Conservation (phyloP, 2,113 vertebrate species). For the Chiloscyllium plagiosum region DNA sequence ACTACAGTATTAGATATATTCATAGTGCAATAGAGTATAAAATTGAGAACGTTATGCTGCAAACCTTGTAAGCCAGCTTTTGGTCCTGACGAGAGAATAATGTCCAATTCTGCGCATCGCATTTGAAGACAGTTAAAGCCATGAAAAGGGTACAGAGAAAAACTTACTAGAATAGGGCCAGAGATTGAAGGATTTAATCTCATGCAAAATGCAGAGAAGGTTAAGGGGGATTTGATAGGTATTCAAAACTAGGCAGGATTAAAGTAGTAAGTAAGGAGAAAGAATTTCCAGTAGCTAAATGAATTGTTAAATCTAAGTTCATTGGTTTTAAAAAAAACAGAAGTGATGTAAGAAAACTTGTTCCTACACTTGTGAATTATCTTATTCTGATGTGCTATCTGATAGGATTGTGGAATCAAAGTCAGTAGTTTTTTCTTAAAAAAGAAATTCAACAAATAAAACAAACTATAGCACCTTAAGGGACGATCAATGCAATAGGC, state of each 20-base stretch:
- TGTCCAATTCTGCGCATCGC: not conserved
- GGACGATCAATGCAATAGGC: not conserved
- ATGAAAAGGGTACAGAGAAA: not conserved
- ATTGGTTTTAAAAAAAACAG: too few species aligned
- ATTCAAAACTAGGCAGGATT: too few species aligned
- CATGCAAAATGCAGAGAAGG: not conserved
- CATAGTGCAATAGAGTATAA: not conserved
- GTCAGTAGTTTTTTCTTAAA: too few species aligned
- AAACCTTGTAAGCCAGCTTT: not conserved
- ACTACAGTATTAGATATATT: not conserved
- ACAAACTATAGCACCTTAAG: too few species aligned
- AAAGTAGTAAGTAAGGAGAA: too few species aligned
- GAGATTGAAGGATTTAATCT: not conserved
- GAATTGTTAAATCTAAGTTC: too few species aligned
- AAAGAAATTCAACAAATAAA: not conserved
- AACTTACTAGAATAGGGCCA: not conserved
- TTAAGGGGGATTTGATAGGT: too few species aligned
- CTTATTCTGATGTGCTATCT: too few species aligned
- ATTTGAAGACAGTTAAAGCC: not conserved
- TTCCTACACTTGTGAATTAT: too few species aligned
- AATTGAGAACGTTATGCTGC: not conserved
- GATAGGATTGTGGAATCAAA: too few species aligned
- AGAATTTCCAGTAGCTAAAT: too few species aligned
- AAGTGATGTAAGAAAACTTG: too few species aligned
- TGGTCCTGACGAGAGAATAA: not conserved